A percentile compares a stretch with the other conserved stretches of the same genome.
Conservation (phyloP, 2,797 vertebrate genomes). For the Pelodytes ibericus region DNA sequence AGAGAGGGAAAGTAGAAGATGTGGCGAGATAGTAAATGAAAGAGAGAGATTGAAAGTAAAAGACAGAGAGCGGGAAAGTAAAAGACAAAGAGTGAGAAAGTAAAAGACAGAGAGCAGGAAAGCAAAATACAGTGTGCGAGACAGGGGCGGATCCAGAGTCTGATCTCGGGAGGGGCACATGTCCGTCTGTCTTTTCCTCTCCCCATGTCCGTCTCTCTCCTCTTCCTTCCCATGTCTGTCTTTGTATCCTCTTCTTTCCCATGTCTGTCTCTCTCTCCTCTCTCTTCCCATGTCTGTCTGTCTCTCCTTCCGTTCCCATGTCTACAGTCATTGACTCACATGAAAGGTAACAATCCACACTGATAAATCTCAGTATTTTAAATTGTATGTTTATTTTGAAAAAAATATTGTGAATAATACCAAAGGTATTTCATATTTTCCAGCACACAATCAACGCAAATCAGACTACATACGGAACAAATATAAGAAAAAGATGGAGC, state of each 20-base stretch:
- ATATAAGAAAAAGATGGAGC: conserved; percentile 83
- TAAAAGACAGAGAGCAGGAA: background rate
- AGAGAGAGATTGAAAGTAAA: background rate
- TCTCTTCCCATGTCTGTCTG: too few relatives aligned
- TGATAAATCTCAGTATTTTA: background rate
- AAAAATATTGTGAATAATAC: background rate
- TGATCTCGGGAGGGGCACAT: too few relatives aligned
- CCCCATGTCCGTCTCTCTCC: too few relatives aligned
- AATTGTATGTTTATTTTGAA: background rate
- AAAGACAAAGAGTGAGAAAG: background rate
- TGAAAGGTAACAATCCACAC: too few relatives aligned
- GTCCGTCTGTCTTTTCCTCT: too few relatives aligned
- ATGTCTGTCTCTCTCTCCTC: too few relatives aligned
- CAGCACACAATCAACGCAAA: conserved; percentile 85
- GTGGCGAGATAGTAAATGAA: background rate
- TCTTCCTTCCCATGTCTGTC: too few relatives aligned
- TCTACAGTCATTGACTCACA: too few relatives aligned
- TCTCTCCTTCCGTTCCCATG: too few relatives aligned
- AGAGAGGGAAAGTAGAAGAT: background rate
- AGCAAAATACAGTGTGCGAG: too few relatives aligned
- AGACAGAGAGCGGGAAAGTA: background rate
- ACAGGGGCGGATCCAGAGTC: too few relatives aligned
- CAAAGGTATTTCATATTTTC: conserved; percentile 40
- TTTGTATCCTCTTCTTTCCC: too few relatives aligned
- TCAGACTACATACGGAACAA: conserved; percentile 71